phyloP scores from a whole-genome alignment of 2,888 invertebrate species.

The Ceraclea dissimilis region DNA sequence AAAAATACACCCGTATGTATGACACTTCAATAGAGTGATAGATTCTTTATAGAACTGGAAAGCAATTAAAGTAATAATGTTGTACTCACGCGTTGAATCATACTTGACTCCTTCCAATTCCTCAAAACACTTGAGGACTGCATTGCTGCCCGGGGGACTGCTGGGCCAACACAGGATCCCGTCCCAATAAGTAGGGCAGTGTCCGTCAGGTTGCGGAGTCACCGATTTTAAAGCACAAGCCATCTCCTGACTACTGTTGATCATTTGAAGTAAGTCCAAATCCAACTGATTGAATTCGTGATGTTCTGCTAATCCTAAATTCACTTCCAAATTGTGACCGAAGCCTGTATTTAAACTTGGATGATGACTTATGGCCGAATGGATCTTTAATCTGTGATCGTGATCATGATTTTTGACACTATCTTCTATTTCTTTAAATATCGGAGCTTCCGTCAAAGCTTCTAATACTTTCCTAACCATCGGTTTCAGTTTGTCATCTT shows the following conservation, averaged over 20 bases:
- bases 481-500: neutral
- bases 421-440: constrained; percentile 4
- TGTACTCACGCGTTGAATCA: constrained; percentile 73
- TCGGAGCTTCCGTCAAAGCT: constrained; percentile 5
- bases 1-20: too few relatives aligned
- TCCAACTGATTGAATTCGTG: constrained; percentile 10
- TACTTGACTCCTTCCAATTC: constrained; percentile 72
- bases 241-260: constrained; percentile 13
- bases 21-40: too few relatives aligned
- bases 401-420: neutral
- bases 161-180: constrained; percentile 78
- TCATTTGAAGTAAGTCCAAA: constrained; percentile 3
- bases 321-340: constrained; percentile 6
- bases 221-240: constrained; percentile 6
- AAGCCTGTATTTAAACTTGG: neutral
- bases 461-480: constrained; percentile 5
- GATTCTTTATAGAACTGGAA: too few relatives aligned
- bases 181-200: constrained; percentile 67
- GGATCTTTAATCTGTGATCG: neutral
- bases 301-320: constrained; percentile 1
- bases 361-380: neutral
- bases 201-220: constrained; percentile 25
- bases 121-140: constrained; percentile 69
- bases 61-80: too few relatives aligned
- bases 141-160: constrained; percentile 60